Evolutionary conservation across 2,797 vertebrate species (phyloP).

Genomic region (Artibeus lituratus): DNA sequence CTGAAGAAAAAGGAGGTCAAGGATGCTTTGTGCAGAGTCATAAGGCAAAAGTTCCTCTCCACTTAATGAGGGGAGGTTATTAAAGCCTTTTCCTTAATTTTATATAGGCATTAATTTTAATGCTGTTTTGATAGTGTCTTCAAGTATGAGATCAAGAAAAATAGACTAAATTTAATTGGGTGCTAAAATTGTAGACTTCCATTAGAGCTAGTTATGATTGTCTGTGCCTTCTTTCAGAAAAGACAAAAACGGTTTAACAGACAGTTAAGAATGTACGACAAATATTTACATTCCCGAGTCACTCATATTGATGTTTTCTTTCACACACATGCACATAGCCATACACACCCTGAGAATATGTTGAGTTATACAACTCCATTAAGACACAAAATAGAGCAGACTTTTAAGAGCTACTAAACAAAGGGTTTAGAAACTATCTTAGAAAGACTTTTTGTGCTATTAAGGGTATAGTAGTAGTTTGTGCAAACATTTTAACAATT

Average conservation of each 20-base stretch:
- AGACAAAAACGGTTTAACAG: background rate
- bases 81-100: background rate
- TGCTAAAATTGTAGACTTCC: background rate
- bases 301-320: background rate
- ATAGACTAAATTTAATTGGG: background rate
- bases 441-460: background rate
- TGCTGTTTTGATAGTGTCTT: background rate
- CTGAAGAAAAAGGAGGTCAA: constrained; percentile 66
- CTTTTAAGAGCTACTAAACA: background rate
- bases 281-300: background rate
- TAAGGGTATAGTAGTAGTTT: background rate
- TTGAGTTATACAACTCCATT: background rate
- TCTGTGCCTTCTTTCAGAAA: background rate
- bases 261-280: background rate
- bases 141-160: background rate
- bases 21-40: background rate
- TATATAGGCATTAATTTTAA: background rate
- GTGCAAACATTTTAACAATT: background rate
- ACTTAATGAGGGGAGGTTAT: background rate
- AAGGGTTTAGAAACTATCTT: background rate
- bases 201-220: background rate
- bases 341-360: background rate
- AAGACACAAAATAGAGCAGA: background rate
- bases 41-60: background rate
- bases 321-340: too few species aligned